phyloP scores from a whole-genome alignment of 2,113 vertebrate genomes.

The Atractosteus spatula region DNA sequence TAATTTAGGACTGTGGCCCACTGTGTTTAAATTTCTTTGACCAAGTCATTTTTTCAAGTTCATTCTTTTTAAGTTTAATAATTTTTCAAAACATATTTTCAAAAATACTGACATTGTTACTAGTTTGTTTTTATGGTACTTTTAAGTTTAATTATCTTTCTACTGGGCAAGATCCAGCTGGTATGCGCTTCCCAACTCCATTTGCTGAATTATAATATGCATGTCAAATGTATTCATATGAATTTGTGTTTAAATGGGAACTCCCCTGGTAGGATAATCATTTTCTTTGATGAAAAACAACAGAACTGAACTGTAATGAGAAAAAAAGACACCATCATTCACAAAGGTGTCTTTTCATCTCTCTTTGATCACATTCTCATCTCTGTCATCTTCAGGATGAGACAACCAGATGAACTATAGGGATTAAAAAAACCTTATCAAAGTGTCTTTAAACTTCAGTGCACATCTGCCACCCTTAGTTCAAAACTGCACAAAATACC shows the following conservation, averaged over 20 bases:
- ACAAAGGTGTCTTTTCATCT: conserved; percentile 20
- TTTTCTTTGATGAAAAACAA: conserved; percentile 64
- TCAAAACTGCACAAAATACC: not conserved
- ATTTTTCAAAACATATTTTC: no score
- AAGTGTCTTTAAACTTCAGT: conserved; percentile 16
- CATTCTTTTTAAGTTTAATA: no score
- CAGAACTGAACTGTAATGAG: conserved; percentile 54
- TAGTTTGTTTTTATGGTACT: conserved; percentile 15
- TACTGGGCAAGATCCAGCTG: conserved; percentile 52
- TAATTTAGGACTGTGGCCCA: conserved; percentile 52
- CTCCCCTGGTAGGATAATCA: conserved; percentile 58
- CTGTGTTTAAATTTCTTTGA: conserved; percentile 55
- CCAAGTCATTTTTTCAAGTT: not conserved
- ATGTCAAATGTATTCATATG: conserved; percentile 64
- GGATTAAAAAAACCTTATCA: conserved; percentile 5
- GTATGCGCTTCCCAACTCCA: conserved; percentile 60
- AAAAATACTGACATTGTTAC: conserved; percentile 11
- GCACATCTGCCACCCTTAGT: conserved; percentile 19
- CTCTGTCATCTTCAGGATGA: conserved; percentile 11
- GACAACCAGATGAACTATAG: conserved; percentile 11
- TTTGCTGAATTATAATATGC: conserved; percentile 57
- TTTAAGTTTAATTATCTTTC: conserved; percentile 22
- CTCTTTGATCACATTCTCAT: conserved; percentile 14
- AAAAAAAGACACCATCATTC: conserved; percentile 48
- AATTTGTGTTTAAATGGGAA: conserved; percentile 59